These are phyloP conservation scores for Drosophila mayri DNA, from an alignment of 1,140 invertebrate genomes.

Conservation along the genomic window DNA sequence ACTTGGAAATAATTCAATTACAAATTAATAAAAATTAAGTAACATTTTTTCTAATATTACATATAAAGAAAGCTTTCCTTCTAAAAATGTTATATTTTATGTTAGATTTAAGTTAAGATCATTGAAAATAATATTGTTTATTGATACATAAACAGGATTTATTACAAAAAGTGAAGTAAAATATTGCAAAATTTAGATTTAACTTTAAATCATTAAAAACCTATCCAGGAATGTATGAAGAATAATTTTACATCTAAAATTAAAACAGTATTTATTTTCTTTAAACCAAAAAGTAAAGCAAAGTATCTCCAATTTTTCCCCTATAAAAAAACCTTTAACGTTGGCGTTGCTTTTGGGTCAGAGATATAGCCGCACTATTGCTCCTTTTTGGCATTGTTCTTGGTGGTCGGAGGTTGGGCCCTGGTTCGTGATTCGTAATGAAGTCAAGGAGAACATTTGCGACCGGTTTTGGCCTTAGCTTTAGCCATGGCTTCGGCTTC, in stretches of 20 bases:
- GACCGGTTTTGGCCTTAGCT: constrained; percentile 58
- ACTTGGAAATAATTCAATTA: background rate
- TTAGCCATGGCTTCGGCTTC: constrained; percentile 18
- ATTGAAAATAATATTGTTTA: too few relatives aligned
- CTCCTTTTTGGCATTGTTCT: constrained; percentile 80
- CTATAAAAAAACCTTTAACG: constrained; percentile 31
- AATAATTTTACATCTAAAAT: background rate
- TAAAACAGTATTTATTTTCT: background rate
- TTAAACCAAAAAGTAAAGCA: background rate
- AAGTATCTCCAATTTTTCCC: constrained; percentile 6
- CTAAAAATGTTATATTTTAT: too few relatives aligned
- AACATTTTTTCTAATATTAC: too few relatives aligned
- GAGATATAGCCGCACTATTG: constrained; percentile 37
- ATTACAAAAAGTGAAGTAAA: too few relatives aligned
- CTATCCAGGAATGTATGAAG: background rate
- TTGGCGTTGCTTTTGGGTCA: constrained; percentile 75
- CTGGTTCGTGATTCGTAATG: constrained; percentile 76
- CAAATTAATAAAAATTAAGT: too few relatives aligned
- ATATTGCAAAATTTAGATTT: too few relatives aligned
- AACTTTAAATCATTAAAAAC: too few relatives aligned
- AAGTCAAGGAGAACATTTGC: constrained; percentile 78
- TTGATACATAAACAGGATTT: too few relatives aligned
- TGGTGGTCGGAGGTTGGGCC: constrained; percentile 56
- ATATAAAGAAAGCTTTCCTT: too few relatives aligned
- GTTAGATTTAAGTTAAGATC: too few relatives aligned